Percentiles rank a stretch among this genome's conserved stretches.
Conservation (phyloP, 2,888 invertebrate genomes). For the Ptilodon capucinus region DNA sequence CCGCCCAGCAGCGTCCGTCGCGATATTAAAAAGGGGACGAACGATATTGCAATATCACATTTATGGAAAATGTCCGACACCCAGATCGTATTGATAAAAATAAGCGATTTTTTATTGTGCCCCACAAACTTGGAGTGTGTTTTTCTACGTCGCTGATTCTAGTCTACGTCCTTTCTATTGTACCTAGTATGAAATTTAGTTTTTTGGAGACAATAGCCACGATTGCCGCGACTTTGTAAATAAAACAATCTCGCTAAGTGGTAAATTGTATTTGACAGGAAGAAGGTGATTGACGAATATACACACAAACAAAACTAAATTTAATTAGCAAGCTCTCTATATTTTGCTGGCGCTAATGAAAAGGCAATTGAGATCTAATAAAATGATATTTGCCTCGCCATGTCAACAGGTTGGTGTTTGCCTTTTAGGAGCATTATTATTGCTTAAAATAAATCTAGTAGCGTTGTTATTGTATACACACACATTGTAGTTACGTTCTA, state of each 20-base stretch:
- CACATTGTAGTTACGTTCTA: background rate
- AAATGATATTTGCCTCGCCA: background rate
- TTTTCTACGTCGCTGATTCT: constrained; percentile 47
- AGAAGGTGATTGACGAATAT: background rate
- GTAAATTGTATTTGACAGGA: background rate
- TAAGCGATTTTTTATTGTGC: constrained; percentile 81
- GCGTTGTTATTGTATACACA: too few species aligned
- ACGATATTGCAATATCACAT: constrained; percentile 83
- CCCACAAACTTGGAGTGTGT: constrained; percentile 59
- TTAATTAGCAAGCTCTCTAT: background rate
- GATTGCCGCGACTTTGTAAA: background rate
- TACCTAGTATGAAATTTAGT: constrained; percentile 23
- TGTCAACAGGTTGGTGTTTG: background rate
- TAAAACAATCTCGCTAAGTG: background rate
- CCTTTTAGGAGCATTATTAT: background rate
- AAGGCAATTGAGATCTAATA: background rate
- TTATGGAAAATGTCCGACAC: constrained; percentile 82
- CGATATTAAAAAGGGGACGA: constrained; percentile 82
- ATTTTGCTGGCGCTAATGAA: background rate
- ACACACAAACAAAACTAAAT: background rate
- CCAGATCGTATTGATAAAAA: constrained; percentile 83
- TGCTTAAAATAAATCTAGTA: background rate
- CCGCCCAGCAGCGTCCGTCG: constrained; percentile 78
- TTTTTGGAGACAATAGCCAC: constrained; percentile 13
- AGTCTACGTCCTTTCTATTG: constrained; percentile 32